These are phyloP conservation scores for Sander vitreus DNA, from an alignment of 2,113 vertebrate species.

Conservation along the genomic window DNA sequence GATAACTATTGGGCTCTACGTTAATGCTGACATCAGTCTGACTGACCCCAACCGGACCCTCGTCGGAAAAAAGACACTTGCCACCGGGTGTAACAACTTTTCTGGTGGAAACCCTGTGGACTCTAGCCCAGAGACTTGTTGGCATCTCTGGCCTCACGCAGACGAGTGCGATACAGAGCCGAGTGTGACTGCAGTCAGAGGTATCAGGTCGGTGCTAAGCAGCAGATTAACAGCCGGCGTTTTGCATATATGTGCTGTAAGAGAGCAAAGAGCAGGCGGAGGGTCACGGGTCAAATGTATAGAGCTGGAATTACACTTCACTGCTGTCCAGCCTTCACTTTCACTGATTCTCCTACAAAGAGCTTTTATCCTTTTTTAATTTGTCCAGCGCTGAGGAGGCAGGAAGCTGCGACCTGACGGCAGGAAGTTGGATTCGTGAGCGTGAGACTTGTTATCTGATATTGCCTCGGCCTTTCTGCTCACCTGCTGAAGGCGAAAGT, in stretches of 20 bases:
- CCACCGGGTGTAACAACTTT: too few species aligned
- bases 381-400: conserved; percentile 12
- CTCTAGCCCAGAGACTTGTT: too few species aligned
- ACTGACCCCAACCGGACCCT: too few species aligned
- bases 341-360: neutral
- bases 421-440: conserved; percentile 34
- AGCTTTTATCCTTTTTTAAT: conserved; percentile 39
- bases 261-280: conserved; percentile 37
- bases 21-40: too few species aligned
- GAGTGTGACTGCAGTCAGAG: neutral
- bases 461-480: conserved; percentile 3
- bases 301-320: conserved; percentile 47
- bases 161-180: neutral
- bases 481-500: conserved; percentile 12
- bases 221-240: conserved; percentile 61
- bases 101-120: too few species aligned
- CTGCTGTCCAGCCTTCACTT: conserved; percentile 23
- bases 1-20: too few species aligned
- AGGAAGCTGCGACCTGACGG: conserved; percentile 26
- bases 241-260: conserved; percentile 52
- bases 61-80: too few species aligned
- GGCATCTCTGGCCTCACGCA: neutral
- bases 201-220: conserved; percentile 32
- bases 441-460: conserved; percentile 42
- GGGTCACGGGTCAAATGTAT: conserved; percentile 58